phyloP scores from a whole-genome alignment of 2,888 invertebrate species.

The Scrobipalpa atriplicella region DNA sequence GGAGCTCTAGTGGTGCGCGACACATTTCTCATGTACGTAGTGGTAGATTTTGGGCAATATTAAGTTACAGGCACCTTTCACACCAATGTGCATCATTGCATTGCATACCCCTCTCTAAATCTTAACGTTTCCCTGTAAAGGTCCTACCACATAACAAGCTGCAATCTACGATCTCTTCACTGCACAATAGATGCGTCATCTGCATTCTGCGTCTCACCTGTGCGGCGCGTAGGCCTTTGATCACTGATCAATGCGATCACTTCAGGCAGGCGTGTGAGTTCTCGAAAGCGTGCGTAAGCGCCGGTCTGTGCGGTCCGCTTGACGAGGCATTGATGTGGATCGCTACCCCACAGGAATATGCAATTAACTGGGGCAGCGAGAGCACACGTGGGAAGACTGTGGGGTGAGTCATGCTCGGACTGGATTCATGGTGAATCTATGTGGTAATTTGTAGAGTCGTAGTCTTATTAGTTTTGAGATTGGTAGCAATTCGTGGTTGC shows the following conservation, averaged over 20 bases:
- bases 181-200: conserved; percentile 8
- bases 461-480: no score
- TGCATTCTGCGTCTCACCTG: background rate
- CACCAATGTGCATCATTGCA: no score
- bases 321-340: no score
- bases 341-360: conserved; percentile 12
- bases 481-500: no score
- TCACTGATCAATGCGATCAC: background rate
- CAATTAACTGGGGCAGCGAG: conserved; percentile 14
- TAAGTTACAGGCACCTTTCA: no score
- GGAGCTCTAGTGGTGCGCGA: no score
- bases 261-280: background rate
- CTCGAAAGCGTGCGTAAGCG: conserved; percentile 10
- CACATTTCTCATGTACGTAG: no score
- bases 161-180: background rate
- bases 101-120: no score
- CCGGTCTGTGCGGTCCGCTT: background rate
- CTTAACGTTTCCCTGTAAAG: background rate
- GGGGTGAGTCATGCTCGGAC: background rate
- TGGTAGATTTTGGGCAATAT: no score
- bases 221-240: background rate
- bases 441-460: background rate
- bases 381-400: background rate
- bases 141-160: background rate
- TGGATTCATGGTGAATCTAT: background rate